Percentiles rank a stretch among this genome's conserved stretches.
Conservation (phyloP, 2,888 invertebrate species). For the Stenotaenia linearis region DNA sequence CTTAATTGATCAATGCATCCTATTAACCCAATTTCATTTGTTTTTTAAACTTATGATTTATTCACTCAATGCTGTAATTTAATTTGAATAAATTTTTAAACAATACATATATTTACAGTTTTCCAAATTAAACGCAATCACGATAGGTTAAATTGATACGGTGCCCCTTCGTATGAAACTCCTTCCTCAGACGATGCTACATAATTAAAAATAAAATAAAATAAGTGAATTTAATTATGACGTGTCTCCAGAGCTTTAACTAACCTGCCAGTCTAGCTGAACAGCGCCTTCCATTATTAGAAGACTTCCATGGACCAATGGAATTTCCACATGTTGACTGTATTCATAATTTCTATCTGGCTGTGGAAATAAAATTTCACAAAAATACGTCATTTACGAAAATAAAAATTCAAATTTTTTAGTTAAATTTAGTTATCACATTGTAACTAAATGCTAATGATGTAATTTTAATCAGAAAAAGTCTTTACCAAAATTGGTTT, state of each 20-base stretch:
- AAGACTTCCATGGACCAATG: constrained; percentile 49
- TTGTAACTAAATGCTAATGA: no score
- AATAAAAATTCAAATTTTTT: no score
- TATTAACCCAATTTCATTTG: not conserved
- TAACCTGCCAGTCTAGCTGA: constrained; percentile 52
- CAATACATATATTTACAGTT: not conserved
- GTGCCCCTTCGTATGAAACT: not conserved
- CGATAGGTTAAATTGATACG: constrained; percentile 24
- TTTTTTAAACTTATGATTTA: not conserved
- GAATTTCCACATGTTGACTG: constrained; percentile 42
- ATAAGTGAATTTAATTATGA: not conserved
- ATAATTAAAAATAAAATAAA: not conserved
- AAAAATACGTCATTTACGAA: no score
- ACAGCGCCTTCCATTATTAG: constrained; percentile 52
- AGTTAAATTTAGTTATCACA: no score
- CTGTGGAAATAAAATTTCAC: not conserved
- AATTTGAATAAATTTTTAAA: no score
- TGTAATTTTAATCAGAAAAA: no score
- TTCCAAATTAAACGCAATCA: not conserved
- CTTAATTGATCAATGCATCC: not conserved
- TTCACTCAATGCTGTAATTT: no score
- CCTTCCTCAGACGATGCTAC: constrained; percentile 3
- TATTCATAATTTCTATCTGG: constrained; percentile 37
- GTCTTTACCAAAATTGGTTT: constrained; percentile 43
- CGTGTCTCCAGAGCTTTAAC: not conserved